Evolutionary conservation across 2,888 invertebrate genomes (phyloP).

Genomic region (Choreutis nemorana): DNA sequence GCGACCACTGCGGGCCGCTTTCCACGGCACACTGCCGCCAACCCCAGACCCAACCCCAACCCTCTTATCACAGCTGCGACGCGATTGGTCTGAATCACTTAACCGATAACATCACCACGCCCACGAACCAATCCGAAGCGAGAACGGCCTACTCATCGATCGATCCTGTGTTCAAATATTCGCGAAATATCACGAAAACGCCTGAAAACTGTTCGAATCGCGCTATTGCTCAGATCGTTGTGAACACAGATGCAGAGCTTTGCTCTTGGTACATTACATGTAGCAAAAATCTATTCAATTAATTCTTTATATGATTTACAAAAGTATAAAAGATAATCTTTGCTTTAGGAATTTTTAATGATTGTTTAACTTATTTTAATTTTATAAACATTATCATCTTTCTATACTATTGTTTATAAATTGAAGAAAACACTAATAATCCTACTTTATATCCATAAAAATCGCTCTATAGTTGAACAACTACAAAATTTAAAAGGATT

Average conservation of each 20-base stretch:
- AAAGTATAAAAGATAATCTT: too few species aligned
- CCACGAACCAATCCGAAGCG: conserved; percentile 44
- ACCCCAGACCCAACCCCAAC: conserved; percentile 51
- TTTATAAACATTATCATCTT: too few species aligned
- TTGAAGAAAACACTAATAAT: too few species aligned
- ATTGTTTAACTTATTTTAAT: too few species aligned
- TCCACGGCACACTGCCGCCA: conserved; percentile 47
- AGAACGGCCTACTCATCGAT: conserved; percentile 49
- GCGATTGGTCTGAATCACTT: conserved; percentile 39
- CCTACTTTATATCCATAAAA: too few species aligned
- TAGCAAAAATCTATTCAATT: too few species aligned
- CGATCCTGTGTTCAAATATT: conserved; percentile 52
- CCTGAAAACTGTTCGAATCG: conserved; percentile 47
- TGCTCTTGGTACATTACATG: conserved; percentile 22
- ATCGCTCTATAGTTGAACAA: too few species aligned
- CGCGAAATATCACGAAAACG: conserved; percentile 35
- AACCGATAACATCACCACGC: conserved; percentile 57
- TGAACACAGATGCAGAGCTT: conserved; percentile 23
- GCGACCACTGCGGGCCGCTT: conserved; percentile 40
- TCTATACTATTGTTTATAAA: too few species aligned
- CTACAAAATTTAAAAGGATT: too few species aligned
- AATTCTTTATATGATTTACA: too few species aligned
- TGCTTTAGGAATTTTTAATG: too few species aligned
- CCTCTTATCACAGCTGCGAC: conserved; percentile 42
- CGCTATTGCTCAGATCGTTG: conserved; percentile 36